Evolutionary conservation across 2,113 vertebrate species (phyloP), one percentile per base, ranked within the genome.

Genomic region (Anguilla japonica): DNA sequence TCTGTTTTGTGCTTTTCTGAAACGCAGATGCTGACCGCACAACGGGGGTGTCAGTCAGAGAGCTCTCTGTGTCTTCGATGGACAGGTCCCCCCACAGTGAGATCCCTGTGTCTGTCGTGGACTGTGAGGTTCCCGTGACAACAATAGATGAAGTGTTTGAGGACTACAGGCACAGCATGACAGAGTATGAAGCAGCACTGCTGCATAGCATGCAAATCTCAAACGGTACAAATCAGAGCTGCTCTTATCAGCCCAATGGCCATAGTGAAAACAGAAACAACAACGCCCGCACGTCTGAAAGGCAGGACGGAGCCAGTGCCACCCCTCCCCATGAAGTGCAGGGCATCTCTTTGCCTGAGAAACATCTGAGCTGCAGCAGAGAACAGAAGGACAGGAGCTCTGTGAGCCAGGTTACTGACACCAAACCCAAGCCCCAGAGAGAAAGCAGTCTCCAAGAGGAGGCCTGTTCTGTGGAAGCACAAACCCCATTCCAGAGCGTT

Each of bases 121-220:
- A 93, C n/a, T n/a, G 93, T 91, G 88, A 95, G 39, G 95, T 99
- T 90, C 98, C 98, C 39, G 96, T 99, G 85, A 99, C 98, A 1
- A 92, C 97, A 82, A 99, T 99, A 63, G 97, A 98, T 89, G 96
- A 97, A 89, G 92, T 95, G 87, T 90, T 94, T 79, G 95, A 96
- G 84, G 88, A 94, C 40, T 90, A 91, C 85, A 88, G 34, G 22
- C 85, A 2, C 79, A 87, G 88, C 39, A 63, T 84, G 20, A 71
- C 60, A 26, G 88, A 90, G 90, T 89, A 87, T 50, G 89, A 91
- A 79, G 90, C 91, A 83, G 89, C 87, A 15, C 78, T 86, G 26
- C 71, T 71, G 5, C 84, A 22, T 20, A 88, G 81, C 81, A 86
- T 50, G 16, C 86, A 87, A 83, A 88, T 86, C 57, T 18, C 82